Conservation (phyloP, 35 echinoderm and acorn worm genomes). For the Lytechinus pictus region DNA sequence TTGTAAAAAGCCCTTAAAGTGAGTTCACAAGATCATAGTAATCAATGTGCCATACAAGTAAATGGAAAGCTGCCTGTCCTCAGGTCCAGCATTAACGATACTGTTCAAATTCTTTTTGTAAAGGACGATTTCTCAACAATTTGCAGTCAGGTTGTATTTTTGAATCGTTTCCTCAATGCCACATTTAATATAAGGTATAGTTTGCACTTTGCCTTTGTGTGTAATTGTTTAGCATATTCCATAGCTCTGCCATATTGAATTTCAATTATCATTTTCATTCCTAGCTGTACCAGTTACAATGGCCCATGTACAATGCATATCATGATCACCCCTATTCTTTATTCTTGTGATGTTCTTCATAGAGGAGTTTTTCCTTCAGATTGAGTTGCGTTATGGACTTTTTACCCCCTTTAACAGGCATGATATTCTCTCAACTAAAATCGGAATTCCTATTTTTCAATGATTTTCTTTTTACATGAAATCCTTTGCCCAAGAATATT, state of each 20-base stretch:
- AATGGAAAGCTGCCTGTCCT: conserved; percentile 34
- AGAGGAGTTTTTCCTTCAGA: too few species aligned
- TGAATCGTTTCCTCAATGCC: conserved; percentile 65
- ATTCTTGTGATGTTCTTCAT: too few species aligned
- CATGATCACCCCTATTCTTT: too few species aligned
- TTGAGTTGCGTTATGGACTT: too few species aligned
- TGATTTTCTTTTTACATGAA: too few species aligned
- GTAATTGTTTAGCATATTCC: conserved; percentile 46
- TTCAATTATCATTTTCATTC: conserved; percentile 40
- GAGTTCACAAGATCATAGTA: conserved; percentile 36
- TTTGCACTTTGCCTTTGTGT: conserved; percentile 51
- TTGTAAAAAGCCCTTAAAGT: conserved; percentile 8
- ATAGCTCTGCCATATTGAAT: conserved; percentile 45
- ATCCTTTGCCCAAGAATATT: too few species aligned
- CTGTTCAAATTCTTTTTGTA: conserved; percentile 44
- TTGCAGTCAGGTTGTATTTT: conserved; percentile 28
- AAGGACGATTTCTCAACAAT: conserved; percentile 48
- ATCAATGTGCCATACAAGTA: conserved; percentile 48
- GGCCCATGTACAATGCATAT: conserved; percentile 61
- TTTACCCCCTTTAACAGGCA: too few species aligned
- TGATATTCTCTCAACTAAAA: too few species aligned
- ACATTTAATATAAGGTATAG: conserved; percentile 23
- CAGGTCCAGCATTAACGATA: conserved; percentile 51
- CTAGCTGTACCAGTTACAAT: conserved; percentile 44
- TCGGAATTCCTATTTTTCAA: too few species aligned